A percentile compares a stretch with the other conserved stretches of the same genome.
Evolutionary conservation across 64 coral and sea anemone species (phyloP).

Genomic region (Anthopleura sola): DNA sequence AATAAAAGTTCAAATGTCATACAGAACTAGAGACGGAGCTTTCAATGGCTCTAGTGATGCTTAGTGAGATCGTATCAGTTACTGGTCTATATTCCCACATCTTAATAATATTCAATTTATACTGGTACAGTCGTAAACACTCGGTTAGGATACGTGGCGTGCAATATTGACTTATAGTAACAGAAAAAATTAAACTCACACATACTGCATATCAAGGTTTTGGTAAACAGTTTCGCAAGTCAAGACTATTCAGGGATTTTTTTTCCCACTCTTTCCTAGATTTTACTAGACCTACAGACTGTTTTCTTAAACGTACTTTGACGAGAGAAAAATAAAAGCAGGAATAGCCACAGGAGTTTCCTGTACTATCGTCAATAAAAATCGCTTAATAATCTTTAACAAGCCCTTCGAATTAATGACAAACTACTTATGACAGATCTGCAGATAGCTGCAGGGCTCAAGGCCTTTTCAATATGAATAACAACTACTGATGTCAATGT

Average conservation of each 20-base stretch:
- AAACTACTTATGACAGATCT: constrained; percentile 16
- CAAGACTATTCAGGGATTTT: not conserved
- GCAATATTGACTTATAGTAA: not conserved
- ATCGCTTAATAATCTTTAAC: constrained; percentile 28
- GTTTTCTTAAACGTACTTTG: not conserved
- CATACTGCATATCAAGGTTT: not conserved
- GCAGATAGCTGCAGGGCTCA: constrained; percentile 5
- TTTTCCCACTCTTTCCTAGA: not conserved
- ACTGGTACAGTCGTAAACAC: not conserved
- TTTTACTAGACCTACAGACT: not conserved
- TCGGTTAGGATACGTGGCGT: not conserved
- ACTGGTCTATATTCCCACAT: not conserved
- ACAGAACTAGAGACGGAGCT: not conserved
- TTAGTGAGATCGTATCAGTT: not conserved
- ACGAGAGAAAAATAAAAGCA: not conserved
- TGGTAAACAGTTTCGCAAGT: not conserved
- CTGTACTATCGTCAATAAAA: constrained; percentile 16
- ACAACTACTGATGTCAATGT: not conserved
- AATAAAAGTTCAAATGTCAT: not conserved
- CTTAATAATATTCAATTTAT: not conserved
- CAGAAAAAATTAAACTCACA: not conserved
- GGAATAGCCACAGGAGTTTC: not conserved
- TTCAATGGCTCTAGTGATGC: not conserved
- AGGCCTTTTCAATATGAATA: not conserved
- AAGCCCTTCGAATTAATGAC: constrained; percentile 18